Base-by-base conservation (phyloP, 2,797 vertebrate genomes). In the Micrastur ruficollis region DNA sequence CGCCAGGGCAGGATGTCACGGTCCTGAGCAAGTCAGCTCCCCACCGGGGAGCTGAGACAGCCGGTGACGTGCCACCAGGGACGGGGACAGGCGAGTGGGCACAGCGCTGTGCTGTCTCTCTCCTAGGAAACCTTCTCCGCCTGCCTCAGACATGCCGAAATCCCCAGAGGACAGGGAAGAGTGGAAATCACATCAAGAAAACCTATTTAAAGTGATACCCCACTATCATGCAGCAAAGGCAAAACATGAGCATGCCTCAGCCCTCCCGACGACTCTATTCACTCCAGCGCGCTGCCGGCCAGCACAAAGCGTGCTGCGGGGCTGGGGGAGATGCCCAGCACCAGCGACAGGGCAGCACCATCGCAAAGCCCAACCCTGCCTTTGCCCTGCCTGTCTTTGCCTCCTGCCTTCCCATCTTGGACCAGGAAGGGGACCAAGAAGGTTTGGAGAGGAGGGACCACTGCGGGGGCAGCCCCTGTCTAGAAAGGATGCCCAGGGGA, bases 1-100 rank as follows among this genome's bases (percentile, higher is more conserved):
- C 0, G 1, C 40, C 59, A 15, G 55, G 66, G 74, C 0, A 0
- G 58, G 74, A 79, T 50, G 78, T 66, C 47, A 46, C 3, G 2
- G 81, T 3, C 32, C 2, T 12, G 29, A 6, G 9, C 0, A 2
- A 25, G n/a, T 32, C 55, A 80, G 46, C 70, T 36, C 32, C 42
- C 32, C 6, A 26, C 31, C 9, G 12, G 10, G 74, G 31, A 89
- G 62, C 52, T 5, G 56, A 40, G 59, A 23, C 56, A 87, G 78
- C 6, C 2, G 4, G 55, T 66, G 62, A 94, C 50, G 46, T 1
- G 25, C 1, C 73, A 75, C 76, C 25, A 5, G 65, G 68, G 73
- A 88, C 5, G 38, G n/a, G 22, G 76, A 22, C 0, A 2, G 53
- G 42, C 1, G 34, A 91, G 76, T 6, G 29, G 72, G 34, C 8